These are phyloP conservation scores for Proctacanthus coquilletti DNA, from an alignment of 1,140 invertebrate genomes.

Conservation along the genomic window DNA sequence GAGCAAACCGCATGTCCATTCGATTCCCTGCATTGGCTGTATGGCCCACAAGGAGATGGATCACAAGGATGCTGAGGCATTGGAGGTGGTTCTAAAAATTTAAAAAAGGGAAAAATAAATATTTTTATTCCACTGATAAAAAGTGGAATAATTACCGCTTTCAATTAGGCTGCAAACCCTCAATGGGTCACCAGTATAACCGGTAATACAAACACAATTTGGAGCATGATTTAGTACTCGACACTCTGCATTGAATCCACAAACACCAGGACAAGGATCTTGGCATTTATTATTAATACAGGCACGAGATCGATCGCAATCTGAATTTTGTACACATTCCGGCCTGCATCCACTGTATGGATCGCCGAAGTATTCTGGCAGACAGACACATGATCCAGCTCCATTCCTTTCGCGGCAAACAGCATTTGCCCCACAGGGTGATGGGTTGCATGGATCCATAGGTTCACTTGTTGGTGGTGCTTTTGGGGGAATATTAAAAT, in stretches of 20 bases:
- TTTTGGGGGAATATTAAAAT: slow-evolving; percentile 10
- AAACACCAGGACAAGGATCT: slow-evolving; percentile 54
- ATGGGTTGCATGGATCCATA: slow-evolving; percentile 50
- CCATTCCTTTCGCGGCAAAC: slow-evolving; percentile 59
- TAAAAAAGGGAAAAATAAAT: background rate
- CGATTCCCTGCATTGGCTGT: slow-evolving; percentile 42
- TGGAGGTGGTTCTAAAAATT: slow-evolving; percentile 13
- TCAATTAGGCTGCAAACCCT: slow-evolving; percentile 17
- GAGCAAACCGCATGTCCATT: slow-evolving; percentile 70
- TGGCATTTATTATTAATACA: slow-evolving; percentile 53
- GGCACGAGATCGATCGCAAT: slow-evolving; percentile 47
- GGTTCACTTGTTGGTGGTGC: slow-evolving; percentile 29
- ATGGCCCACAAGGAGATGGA: slow-evolving; percentile 67
- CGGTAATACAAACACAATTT: slow-evolving; percentile 55
- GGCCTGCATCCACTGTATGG: slow-evolving; percentile 53
- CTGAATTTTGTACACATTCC: slow-evolving; percentile 55
- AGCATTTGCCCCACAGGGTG: slow-evolving; percentile 64
- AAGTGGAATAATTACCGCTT: slow-evolving; percentile 9
- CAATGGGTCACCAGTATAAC: slow-evolving; percentile 58
- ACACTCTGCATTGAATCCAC: slow-evolving; percentile 50
- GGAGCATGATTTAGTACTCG: slow-evolving; percentile 54
- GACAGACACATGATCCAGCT: slow-evolving; percentile 60
- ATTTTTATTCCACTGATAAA: slow-evolving; percentile 38
- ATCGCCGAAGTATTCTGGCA: slow-evolving; percentile 57
- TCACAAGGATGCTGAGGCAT: slow-evolving; percentile 43